phyloP scores from a whole-genome alignment of 2,113 vertebrate species.

The Cnemophilus loriae region DNA sequence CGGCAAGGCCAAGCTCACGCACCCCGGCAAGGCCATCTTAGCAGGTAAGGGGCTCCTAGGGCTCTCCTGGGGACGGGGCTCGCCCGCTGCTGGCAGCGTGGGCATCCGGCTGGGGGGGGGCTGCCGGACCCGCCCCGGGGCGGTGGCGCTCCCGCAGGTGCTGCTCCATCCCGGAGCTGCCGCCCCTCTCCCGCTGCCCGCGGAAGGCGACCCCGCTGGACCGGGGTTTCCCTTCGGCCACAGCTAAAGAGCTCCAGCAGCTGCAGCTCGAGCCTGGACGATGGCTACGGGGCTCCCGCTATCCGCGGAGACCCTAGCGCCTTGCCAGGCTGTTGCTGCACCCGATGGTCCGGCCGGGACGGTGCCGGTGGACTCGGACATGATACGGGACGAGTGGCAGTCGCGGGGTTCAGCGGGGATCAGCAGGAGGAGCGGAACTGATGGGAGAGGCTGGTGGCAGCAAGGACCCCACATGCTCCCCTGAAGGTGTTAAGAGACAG shows the following conservation, averaged over 20 bases:
- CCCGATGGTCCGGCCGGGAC: background rate
- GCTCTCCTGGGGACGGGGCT: background rate
- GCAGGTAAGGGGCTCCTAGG: constrained; percentile 71
- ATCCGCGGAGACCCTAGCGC: background rate
- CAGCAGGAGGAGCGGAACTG: background rate
- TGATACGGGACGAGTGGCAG: background rate
- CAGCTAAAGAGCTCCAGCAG: background rate
- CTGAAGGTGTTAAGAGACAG: background rate
- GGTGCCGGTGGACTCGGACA: background rate
- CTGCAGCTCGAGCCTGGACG: background rate
- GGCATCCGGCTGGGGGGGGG: background rate
- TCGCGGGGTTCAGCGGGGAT: background rate
- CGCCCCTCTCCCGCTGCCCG: background rate
- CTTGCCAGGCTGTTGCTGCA: background rate
- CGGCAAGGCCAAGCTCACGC: constrained; percentile 79
- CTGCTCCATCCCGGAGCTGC: background rate
- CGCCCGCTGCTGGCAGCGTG: background rate
- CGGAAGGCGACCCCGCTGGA: background rate
- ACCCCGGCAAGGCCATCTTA: constrained; percentile 85
- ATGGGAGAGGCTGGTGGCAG: background rate
- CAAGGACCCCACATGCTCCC: background rate
- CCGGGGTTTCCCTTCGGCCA: background rate
- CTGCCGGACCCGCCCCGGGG: background rate
- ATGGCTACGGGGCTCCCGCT: background rate
- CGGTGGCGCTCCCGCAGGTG: background rate